Evolutionary conservation across 2,888 invertebrate genomes (phyloP).

Genomic region (Pseudolycoriella hygida): DNA sequence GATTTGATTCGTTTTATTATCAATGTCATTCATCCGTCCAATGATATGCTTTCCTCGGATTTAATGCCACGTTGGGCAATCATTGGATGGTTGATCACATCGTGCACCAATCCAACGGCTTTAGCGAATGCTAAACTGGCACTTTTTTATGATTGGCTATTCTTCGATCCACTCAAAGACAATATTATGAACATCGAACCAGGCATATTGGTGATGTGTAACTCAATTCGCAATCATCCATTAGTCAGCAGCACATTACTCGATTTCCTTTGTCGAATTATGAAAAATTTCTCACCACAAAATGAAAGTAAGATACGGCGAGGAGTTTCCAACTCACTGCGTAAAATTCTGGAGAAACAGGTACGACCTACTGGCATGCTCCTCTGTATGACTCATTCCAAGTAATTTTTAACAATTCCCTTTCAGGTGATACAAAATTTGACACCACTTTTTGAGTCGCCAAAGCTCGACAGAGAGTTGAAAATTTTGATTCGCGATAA

Average conservation of each 20-base stretch:
- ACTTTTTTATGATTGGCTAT: conserved; percentile 54
- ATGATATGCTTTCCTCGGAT: conserved; percentile 48
- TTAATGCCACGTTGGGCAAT: conserved; percentile 53
- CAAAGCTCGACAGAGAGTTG: conserved; percentile 45
- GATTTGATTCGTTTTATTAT: conserved; percentile 52
- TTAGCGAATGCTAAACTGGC: conserved; percentile 48
- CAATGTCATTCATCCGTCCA: conserved; percentile 49
- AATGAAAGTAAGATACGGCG: conserved; percentile 29
- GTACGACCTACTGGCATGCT: conserved; percentile 38
- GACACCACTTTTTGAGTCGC: conserved; percentile 36
- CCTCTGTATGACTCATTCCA: too few relatives aligned
- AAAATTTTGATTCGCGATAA: conserved; percentile 68
- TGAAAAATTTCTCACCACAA: conserved; percentile 26
- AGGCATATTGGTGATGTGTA: conserved; percentile 49
- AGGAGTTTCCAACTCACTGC: conserved; percentile 27
- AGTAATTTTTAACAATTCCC: too few relatives aligned
- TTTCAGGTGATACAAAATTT: conserved; percentile 42
- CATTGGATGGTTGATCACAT: conserved; percentile 49
- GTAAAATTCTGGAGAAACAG: conserved; percentile 44
- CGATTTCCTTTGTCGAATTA: conserved; percentile 50
- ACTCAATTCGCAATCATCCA: conserved; percentile 45
- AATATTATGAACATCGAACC: conserved; percentile 57
- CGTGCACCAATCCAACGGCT: conserved; percentile 45
- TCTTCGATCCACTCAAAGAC: conserved; percentile 45
- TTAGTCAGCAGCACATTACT: conserved; percentile 44